A percentile compares a stretch with the other conserved stretches of the same genome.
phyloP scores from a whole-genome alignment of 2,113 vertebrate species.

The Poeciliopsis occidentalis region DNA sequence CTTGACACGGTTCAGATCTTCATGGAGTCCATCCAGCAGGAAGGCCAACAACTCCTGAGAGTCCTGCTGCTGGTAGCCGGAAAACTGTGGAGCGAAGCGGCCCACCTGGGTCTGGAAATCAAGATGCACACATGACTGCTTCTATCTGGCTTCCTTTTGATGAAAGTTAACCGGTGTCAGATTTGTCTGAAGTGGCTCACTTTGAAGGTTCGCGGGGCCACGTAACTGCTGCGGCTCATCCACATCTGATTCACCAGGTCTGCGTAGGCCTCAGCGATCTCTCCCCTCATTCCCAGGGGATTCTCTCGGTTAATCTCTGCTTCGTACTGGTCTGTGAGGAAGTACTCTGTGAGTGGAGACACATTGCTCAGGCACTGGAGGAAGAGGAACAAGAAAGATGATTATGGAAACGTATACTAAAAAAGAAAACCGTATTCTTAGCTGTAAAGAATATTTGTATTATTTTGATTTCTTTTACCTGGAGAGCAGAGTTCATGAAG shows the following conservation, averaged over 20 bases:
- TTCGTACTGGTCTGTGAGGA: constrained; percentile 91
- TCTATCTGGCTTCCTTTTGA: neutral
- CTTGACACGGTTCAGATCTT: constrained; percentile 96
- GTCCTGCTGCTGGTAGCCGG: constrained; percentile 97
- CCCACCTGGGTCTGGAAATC: constrained; percentile 91
- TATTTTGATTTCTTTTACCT: constrained; percentile 77
- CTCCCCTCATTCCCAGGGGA: constrained; percentile 96
- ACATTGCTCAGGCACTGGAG: constrained; percentile 94
- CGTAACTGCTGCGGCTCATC: constrained; percentile 89
- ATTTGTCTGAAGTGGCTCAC: constrained; percentile 70
- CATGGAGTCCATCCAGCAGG: constrained; percentile 94
- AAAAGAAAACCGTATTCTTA: neutral
- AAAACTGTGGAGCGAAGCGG: constrained; percentile 97
- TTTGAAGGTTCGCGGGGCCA: constrained; percentile 94
- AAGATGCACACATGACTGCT: neutral
- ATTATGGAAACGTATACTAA: neutral
- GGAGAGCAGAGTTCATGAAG: constrained; percentile 98
- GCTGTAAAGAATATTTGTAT: neutral
- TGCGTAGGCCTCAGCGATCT: constrained; percentile 95
- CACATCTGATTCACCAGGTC: constrained; percentile 97
- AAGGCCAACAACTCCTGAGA: constrained; percentile 97
- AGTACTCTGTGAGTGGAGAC: constrained; percentile 92
- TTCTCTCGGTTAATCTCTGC: constrained; percentile 95
- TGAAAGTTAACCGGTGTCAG: neutral
- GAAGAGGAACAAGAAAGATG: constrained; percentile 3